A percentile compares a stretch with the other conserved stretches of the same genome.
Evolutionary conservation across 2,888 invertebrate species (phyloP).

Genomic region (Mallateleia sp.): DNA sequence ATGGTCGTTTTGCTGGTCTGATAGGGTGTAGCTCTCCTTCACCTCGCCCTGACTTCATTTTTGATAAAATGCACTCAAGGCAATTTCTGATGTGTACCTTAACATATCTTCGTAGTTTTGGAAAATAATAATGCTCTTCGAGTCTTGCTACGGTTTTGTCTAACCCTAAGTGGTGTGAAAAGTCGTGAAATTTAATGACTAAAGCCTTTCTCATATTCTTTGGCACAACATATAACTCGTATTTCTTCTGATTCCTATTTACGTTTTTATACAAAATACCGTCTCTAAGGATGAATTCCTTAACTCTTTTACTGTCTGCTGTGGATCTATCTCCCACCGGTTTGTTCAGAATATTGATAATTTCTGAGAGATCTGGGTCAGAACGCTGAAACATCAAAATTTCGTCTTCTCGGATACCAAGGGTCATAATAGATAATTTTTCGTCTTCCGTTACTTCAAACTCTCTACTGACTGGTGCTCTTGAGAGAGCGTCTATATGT

Average conservation of each 20-base stretch:
- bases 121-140: constrained; percentile 2
- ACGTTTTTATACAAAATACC: not conserved
- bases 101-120: not conserved
- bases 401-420: not conserved
- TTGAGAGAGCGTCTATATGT: constrained; percentile 21
- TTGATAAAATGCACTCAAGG: constrained; percentile 12
- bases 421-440: not conserved
- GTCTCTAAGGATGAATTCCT: not conserved
- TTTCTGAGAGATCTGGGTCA: not conserved
- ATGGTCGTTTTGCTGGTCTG: constrained; percentile 4
- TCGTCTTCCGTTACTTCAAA: not conserved
- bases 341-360: not conserved
- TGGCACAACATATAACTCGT: not conserved
- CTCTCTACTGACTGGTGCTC: not conserved
- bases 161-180: not conserved
- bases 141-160: not conserved
- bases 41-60: not conserved
- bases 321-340: not conserved
- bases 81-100: constrained; percentile 8
- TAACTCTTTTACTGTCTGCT: not conserved
- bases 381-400: constrained; percentile 1
- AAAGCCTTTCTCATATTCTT: constrained; percentile 2
- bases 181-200: constrained; percentile 5
- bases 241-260: not conserved
- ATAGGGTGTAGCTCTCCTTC: constrained; percentile 9